Conservation (phyloP, 2,888 invertebrate genomes). For the Psylliodes chrysocephalus region DNA sequence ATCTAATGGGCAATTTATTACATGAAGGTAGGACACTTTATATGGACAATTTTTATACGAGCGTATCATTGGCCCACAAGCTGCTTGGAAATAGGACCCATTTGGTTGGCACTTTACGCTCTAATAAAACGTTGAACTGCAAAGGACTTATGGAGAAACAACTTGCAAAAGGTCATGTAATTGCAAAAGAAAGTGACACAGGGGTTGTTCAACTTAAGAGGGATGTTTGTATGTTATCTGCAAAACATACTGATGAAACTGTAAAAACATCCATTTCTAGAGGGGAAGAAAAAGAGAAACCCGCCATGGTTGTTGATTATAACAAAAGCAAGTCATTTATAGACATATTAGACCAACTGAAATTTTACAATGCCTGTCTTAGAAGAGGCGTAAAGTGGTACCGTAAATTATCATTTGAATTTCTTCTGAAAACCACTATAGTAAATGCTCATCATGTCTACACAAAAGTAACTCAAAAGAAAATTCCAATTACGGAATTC, state of each 20-base stretch:
- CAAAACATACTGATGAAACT: conserved; percentile 22
- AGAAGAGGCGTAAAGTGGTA: neutral
- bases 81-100: neutral
- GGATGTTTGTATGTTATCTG: conserved; percentile 17
- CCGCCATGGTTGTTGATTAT: conserved; percentile 4
- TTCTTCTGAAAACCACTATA: neutral
- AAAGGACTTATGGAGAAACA: conserved; percentile 4
- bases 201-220: conserved; percentile 12
- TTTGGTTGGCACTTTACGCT: neutral
- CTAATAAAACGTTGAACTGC: neutral
- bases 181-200: conserved; percentile 25
- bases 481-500: too few relatives aligned
- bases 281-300: conserved; percentile 22
- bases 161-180: conserved; percentile 4
- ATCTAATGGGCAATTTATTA: neutral
- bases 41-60: neutral
- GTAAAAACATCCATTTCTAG: conserved; percentile 13
- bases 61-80: neutral
- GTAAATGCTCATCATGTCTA: too few relatives aligned
- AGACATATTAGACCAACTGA: conserved; percentile 16
- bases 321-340: conserved; percentile 12
- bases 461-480: too few relatives aligned
- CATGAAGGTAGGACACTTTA: neutral
- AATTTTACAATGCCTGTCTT: neutral
- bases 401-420: neutral